Base-by-base conservation (phyloP, 2,888 invertebrate genomes). In the Blera fallax region DNA sequence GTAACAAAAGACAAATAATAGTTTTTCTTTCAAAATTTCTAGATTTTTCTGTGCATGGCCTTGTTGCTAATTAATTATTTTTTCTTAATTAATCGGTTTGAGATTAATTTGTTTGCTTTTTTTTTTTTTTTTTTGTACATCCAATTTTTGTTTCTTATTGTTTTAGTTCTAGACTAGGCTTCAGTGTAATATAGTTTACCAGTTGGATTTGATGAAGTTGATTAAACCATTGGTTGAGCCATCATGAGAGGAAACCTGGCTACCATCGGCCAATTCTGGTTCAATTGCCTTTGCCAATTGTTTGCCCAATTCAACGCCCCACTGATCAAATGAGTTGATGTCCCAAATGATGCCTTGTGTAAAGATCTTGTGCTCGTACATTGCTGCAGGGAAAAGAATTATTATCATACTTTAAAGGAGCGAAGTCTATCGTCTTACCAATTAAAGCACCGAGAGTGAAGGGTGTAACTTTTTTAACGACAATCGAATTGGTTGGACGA, bases 311-410 rank as follows among this genome's bases (percentile, higher is more conserved):
- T 99, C 99, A 65, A 99, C 99, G 37, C 99, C 99, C 99, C 99
- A 99, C 91, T 99, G 99, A 93, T 99, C 99, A 92, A 96, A 99
- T 0, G 99, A 99, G 92, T 99, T 99, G 91, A 99, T 98, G 92
- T 99, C 97, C 99, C 99, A 99, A 89, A 99, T 97, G 56, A 98
- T 95, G 50, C 99, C 99, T 92, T 99, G 99, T 0, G 97, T 96
- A 93, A 99, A 99, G 89, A 99, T 99, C 93, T 99, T 99, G 92
- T 99, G 99, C 92, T 99, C 99, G 92, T 99, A 99, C 93, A 98
- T 94, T 0, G 98, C 99, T 97, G 76, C 2, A 87, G 87, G 24
- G 3, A 50, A 52, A 58, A 67, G 56, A 18, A 54, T 3, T 24
- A 10, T 2, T 1, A 0, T 10, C 10, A 48, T 21, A 10, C 10